Percentiles rank a stretch among this genome's conserved stretches.
Evolutionary conservation across 2,888 invertebrate genomes (phyloP).

Genomic region (Salpingus planirostris): DNA sequence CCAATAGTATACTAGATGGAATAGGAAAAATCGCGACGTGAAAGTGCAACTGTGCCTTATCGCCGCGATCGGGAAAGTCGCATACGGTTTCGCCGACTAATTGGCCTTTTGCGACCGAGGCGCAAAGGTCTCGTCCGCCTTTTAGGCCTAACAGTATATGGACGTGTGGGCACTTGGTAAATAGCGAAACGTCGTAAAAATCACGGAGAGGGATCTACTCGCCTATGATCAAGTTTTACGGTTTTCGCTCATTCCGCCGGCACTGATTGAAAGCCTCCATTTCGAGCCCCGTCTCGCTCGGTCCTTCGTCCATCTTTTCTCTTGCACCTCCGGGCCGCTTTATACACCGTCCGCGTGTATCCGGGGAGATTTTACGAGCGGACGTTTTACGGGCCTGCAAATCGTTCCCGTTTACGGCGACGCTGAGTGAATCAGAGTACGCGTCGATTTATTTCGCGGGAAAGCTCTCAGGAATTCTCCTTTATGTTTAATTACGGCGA

Average conservation of each 20-base stretch:
- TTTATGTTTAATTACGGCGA: too few species aligned
- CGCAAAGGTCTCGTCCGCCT: too few species aligned
- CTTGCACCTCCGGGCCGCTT: slow-evolving; percentile 3
- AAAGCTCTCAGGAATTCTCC: too few species aligned
- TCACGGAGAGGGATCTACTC: not conserved
- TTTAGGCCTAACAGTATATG: too few species aligned
- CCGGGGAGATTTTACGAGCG: slow-evolving; percentile 23
- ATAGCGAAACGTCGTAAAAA: too few species aligned
- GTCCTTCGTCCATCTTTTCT: slow-evolving; percentile 8
- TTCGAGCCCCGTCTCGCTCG: slow-evolving; percentile 8
- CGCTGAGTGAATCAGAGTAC: slow-evolving; percentile 23
- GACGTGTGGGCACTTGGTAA: too few species aligned
- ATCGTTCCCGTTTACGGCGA: slow-evolving; percentile 22
- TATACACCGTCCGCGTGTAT: slow-evolving; percentile 6
- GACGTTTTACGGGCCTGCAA: slow-evolving; percentile 24
- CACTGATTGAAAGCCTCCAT: slow-evolving; percentile 9
- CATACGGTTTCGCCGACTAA: too few species aligned
- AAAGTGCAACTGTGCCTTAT: too few species aligned
- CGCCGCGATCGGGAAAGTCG: too few species aligned
- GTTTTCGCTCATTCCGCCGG: slow-evolving; percentile 4
- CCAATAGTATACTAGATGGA: too few species aligned
- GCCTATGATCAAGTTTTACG: slow-evolving; percentile 11
- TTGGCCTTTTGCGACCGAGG: too few species aligned
- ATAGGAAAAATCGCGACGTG: too few species aligned
- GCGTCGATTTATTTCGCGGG: slow-evolving; percentile 16